Evolutionary conservation across 2,888 invertebrate species (phyloP).

Genomic region (Rhabditoides inermis): DNA sequence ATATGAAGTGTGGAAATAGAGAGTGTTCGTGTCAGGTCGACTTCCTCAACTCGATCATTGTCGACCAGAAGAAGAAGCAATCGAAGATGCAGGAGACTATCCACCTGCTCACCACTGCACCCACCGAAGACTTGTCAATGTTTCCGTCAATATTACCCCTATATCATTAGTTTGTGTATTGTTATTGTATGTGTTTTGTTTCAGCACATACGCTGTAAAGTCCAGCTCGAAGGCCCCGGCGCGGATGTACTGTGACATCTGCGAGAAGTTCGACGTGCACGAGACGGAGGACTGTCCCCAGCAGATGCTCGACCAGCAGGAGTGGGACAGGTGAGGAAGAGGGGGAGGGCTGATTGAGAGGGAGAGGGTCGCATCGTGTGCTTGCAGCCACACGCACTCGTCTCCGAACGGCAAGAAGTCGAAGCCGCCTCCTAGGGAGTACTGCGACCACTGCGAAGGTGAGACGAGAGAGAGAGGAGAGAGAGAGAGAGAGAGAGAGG

Average conservation of each 20-base stretch:
- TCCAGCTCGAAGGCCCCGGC: no score
- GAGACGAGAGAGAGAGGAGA: no score
- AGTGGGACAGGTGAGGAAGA: neutral
- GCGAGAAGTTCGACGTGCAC: constrained; percentile 88
- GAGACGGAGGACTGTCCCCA: constrained; percentile 91
- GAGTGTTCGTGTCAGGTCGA: constrained; percentile 56
- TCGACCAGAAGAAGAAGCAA: constrained; percentile 86
- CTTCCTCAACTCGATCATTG: constrained; percentile 90
- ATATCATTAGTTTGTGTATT: neutral
- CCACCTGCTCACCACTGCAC: constrained; percentile 58
- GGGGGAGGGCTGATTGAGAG: neutral
- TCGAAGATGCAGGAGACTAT: constrained; percentile 72
- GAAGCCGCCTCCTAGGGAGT: constrained; percentile 62
- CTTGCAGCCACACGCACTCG: constrained; percentile 8
- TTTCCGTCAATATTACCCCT: neutral
- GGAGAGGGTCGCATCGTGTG: neutral
- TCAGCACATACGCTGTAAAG: no score
- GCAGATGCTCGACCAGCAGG: neutral
- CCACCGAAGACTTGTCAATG: constrained; percentile 1
- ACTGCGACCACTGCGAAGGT: constrained; percentile 90
- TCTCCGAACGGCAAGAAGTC: constrained; percentile 6
- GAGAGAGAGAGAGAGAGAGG: neutral
- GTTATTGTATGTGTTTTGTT: no score
- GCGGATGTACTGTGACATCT: constrained; percentile 90
- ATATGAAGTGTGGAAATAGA: neutral